Conservation (phyloP, 2,888 invertebrate species). For the Lasioglossum vierecki region DNA sequence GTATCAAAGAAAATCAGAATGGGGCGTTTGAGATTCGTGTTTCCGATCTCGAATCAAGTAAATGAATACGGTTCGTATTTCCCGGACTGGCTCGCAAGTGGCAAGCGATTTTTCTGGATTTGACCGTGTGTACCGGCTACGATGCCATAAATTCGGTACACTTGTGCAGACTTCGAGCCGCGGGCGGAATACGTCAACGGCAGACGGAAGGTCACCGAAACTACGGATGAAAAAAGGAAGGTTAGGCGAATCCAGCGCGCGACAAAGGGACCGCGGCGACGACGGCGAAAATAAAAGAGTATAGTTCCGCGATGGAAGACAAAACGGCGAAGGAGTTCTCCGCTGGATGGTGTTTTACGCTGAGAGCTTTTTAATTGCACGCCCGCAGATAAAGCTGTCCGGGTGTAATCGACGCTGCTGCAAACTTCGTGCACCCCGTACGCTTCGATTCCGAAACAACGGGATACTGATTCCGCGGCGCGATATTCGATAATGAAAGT, state of each 20-base stretch:
- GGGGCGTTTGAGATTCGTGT: too few species aligned
- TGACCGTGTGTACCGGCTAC: constrained; percentile 2
- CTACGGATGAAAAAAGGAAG: constrained; percentile 11
- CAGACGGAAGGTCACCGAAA: constrained; percentile 25
- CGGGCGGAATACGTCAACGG: constrained; percentile 18
- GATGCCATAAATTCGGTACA: background rate
- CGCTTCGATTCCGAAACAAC: background rate
- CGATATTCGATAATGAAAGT: constrained; percentile 5
- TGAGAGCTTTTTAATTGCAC: constrained; percentile 56
- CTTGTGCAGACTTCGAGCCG: background rate
- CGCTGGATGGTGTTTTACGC: constrained; percentile 32
- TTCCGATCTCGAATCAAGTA: background rate
- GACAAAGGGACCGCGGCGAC: constrained; percentile 31
- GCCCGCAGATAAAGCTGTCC: constrained; percentile 19
- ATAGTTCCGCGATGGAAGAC: constrained; percentile 12
- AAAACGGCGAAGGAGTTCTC: constrained; percentile 31
- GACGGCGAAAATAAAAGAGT: constrained; percentile 27
- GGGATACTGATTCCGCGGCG: background rate
- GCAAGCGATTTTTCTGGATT: constrained; percentile 12
- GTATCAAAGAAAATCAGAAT: background rate
- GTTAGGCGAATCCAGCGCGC: background rate
- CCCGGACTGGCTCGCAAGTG: background rate
- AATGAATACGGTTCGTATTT: constrained; percentile 12
- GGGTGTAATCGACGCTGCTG: background rate
- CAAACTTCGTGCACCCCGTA: constrained; percentile 15